Conservation (phyloP, 2,113 vertebrate species). For the Tenebrosternarchus preto region DNA sequence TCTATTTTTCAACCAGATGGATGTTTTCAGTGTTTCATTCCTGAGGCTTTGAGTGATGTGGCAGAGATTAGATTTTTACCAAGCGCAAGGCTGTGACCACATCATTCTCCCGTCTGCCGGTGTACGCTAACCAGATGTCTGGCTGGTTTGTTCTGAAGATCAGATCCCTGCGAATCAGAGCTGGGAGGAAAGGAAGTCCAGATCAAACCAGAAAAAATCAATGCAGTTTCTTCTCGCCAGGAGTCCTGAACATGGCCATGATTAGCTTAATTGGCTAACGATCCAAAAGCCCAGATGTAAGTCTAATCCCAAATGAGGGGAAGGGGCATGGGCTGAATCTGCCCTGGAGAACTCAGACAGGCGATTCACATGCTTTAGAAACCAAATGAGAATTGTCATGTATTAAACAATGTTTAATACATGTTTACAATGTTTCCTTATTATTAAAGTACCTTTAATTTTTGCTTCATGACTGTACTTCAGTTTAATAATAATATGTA, state of each 20-base stretch:
- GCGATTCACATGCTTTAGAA: conserved; percentile 9
- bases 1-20: neutral
- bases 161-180: conserved; percentile 23
- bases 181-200: conserved; percentile 51
- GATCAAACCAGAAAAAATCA: conserved; percentile 67
- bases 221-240: conserved; percentile 59
- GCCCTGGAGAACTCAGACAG: conserved; percentile 45
- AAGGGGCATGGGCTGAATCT: conserved; percentile 37
- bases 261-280: conserved; percentile 71
- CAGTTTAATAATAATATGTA: no score
- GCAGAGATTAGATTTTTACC: conserved; percentile 2
- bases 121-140: conserved; percentile 23
- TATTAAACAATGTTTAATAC: no score
- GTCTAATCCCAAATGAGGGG: conserved; percentile 59
- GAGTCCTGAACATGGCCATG: conserved; percentile 61
- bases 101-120: neutral
- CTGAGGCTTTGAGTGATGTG: conserved; percentile 7
- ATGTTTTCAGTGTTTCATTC: neutral
- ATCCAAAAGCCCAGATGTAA: conserved; percentile 57
- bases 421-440: no score
- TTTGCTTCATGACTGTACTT: no score
- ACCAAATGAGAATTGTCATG: conserved; percentile 25
- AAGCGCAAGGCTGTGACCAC: conserved; percentile 11
- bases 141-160: conserved; percentile 13
- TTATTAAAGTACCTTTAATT: no score